Percentiles rank a stretch among this genome's conserved stretches.
phyloP scores from a whole-genome alignment of 2,797 vertebrate genomes.

The Caiman crocodilus region DNA sequence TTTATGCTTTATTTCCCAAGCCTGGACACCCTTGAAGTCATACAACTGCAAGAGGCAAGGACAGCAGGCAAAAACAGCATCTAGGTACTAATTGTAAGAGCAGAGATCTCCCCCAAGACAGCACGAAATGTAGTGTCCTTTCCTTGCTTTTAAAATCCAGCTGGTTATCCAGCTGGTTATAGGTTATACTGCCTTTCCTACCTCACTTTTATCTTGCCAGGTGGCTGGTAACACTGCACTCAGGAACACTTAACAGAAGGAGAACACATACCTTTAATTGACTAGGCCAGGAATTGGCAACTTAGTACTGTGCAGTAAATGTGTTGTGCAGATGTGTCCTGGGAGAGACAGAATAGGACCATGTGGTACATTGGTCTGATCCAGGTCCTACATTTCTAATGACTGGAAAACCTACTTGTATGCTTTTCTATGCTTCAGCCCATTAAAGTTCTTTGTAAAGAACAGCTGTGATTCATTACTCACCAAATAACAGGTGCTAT shows the following conservation, averaged over 20 bases:
- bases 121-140: not conserved
- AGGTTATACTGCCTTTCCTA: not conserved
- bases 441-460: not conserved
- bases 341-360: not conserved
- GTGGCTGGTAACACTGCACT: too few species aligned
- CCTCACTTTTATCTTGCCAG: not conserved
- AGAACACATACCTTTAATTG: not conserved
- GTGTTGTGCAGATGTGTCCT: not conserved
- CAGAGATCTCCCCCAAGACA: not conserved
- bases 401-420: not conserved
- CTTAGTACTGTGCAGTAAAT: too few species aligned
- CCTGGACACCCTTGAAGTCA: not conserved
- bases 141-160: not conserved
- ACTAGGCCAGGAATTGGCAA: too few species aligned
- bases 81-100: not conserved
- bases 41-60: too few species aligned
- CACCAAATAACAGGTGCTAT: conserved; percentile 60
- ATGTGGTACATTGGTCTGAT: too few species aligned
- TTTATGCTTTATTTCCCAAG: not conserved
- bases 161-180: not conserved
- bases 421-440: not conserved
- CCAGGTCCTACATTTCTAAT: not conserved
- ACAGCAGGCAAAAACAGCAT: too few species aligned
- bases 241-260: not conserved
- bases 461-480: conserved; percentile 4